Percentiles rank a stretch among this genome's conserved stretches.
These are phyloP conservation scores for Rhynchotus rufescens DNA, from an alignment of 2,797 vertebrate species.

Conservation along the genomic window DNA sequence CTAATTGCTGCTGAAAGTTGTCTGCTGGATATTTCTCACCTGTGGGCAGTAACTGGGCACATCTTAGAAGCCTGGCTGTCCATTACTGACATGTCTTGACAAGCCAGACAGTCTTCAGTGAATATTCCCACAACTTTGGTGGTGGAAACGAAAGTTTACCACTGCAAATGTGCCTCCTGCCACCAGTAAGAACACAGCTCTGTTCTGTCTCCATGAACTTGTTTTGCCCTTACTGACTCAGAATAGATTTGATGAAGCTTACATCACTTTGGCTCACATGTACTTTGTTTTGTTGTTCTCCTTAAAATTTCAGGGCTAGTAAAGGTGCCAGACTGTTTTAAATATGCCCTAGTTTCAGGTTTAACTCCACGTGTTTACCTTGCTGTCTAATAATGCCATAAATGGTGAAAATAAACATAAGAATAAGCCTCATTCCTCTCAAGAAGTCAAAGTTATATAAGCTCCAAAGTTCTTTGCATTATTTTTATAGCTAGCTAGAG, in stretches of 20 bases:
- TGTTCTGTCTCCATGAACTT: neutral
- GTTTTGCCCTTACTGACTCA: neutral
- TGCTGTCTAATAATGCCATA: neutral
- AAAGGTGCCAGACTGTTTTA: neutral
- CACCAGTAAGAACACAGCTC: neutral
- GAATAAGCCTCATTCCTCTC: neutral
- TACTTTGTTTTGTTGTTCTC: neutral
- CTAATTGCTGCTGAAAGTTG: fast-evolving
- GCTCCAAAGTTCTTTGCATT: neutral
- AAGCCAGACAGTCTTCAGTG: neutral
- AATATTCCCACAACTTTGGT: neutral
- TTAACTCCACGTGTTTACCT: neutral
- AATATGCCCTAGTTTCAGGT: neutral
- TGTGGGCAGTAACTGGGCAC: neutral
- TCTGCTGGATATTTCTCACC: neutral
- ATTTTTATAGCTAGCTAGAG: neutral
- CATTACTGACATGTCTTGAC: fast-evolving
- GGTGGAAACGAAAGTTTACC: neutral
- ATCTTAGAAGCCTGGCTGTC: neutral
- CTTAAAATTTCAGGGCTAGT: neutral
- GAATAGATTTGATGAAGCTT: neutral
- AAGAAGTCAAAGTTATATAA: neutral
- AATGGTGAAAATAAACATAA: neutral
- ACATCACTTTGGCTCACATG: neutral
- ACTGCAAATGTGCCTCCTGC: fast-evolving